phyloP scores from a whole-genome alignment of 2,797 vertebrate species.

The Pangasius djambal region DNA sequence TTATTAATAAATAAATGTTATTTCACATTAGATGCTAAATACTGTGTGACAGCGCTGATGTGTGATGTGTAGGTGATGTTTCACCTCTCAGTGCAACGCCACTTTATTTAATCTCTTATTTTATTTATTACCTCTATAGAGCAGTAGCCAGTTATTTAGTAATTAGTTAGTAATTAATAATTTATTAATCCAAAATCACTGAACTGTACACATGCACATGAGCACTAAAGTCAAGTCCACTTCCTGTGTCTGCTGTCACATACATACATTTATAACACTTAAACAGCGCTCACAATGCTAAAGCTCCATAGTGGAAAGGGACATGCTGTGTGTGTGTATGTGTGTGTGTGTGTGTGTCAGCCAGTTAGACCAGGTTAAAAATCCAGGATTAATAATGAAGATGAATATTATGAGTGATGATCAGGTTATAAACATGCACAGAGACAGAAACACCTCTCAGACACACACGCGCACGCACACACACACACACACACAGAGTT shows the following conservation, averaged over 20 bases:
- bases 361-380: neutral
- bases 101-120: neutral
- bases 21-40: neutral
- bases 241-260: neutral
- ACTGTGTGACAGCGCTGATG: neutral
- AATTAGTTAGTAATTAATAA: neutral
- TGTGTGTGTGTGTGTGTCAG: neutral
- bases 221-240: neutral
- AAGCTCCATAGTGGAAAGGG: neutral
- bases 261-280: neutral
- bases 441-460: neutral
- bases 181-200: neutral
- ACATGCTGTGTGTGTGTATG: conserved; percentile 1
- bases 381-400: neutral
- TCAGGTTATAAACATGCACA: conserved; percentile 25
- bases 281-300: neutral
- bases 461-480: neutral
- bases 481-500: neutral
- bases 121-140: neutral
- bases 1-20: neutral
- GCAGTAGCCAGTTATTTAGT: neutral
- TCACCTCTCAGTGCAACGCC: neutral
- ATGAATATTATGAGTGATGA: conserved; percentile 3
- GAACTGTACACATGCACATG: neutral
- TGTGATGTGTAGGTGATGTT: neutral